A percentile compares a stretch with the other conserved stretches of the same genome.
phyloP scores from a whole-genome alignment of 2,888 invertebrate species.

The Ecdyonurus torrentis region DNA sequence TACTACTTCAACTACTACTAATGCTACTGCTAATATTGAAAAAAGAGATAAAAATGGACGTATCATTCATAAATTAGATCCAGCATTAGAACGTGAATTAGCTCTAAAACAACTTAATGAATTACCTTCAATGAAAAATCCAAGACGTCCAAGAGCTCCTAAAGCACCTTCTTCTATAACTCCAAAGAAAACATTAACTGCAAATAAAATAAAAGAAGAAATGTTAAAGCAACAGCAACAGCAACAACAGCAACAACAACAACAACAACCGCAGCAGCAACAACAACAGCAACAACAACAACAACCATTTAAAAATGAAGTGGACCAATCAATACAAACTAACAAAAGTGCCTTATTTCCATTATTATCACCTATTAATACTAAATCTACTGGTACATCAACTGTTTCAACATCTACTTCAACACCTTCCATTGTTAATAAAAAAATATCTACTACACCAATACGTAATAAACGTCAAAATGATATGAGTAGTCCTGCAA shows the following conservation, averaged over 20 bases:
- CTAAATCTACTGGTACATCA: too few relatives aligned
- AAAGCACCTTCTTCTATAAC: background rate
- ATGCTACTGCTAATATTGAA: too few relatives aligned
- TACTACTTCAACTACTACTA: too few relatives aligned
- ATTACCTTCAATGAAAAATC: conserved; percentile 23
- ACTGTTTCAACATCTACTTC: too few relatives aligned
- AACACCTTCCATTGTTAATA: background rate
- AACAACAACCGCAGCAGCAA: background rate
- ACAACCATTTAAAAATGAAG: background rate
- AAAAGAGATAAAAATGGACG: too few relatives aligned
- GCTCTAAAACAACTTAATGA: conserved; percentile 38
- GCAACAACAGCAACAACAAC: background rate
- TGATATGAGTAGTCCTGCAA: background rate
- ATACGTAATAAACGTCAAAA: background rate
- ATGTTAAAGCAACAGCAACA: too few relatives aligned
- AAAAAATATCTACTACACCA: background rate
- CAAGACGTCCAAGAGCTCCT: too few relatives aligned
- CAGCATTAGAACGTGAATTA: conserved; percentile 32
- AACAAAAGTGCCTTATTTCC: background rate
- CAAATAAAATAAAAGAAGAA: background rate
- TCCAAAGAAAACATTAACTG: background rate
- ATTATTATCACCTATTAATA: too few relatives aligned
- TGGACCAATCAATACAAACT: background rate
- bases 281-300: background rate
- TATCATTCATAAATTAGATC: conserved; percentile 25